Percentiles rank a stretch among this genome's conserved stretches.
phyloP scores from a whole-genome alignment of 2,888 invertebrate species.

The Xestobium rufovillosum region DNA sequence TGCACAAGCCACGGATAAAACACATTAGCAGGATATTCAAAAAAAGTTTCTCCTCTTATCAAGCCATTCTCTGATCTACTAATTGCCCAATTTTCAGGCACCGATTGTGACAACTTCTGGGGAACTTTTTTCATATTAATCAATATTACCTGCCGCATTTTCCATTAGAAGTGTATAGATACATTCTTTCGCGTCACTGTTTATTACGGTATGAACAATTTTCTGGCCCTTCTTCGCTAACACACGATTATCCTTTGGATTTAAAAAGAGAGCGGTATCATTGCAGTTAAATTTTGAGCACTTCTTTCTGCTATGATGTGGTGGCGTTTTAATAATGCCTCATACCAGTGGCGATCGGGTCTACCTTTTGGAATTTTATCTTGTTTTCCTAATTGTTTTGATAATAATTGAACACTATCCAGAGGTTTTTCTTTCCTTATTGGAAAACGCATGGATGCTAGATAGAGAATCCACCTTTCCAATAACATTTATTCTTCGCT shows the following conservation, averaged over 20 bases:
- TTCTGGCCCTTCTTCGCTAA: slow-evolving; percentile 3
- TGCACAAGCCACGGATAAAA: slow-evolving; percentile 3
- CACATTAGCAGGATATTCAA: too few relatives aligned
- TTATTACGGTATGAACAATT: too few relatives aligned
- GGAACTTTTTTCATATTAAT: background rate
- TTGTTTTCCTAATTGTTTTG: background rate
- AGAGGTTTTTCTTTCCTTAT: background rate
- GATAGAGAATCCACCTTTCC: slow-evolving; percentile 1
- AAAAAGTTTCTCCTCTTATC: slow-evolving; percentile 2
- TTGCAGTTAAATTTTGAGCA: slow-evolving; percentile 6
- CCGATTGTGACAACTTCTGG: background rate
- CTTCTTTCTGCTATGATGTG: background rate
- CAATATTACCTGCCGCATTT: slow-evolving; percentile 1
- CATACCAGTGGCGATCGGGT: slow-evolving; percentile 4
- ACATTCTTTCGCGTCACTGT: too few relatives aligned
- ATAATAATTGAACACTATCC: background rate
- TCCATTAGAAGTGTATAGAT: background rate
- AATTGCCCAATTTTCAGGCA: background rate
- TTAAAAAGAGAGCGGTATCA: slow-evolving; percentile 1
- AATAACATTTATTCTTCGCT: slow-evolving; percentile 2
- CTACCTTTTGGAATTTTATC: slow-evolving; percentile 3
- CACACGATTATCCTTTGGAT: background rate
- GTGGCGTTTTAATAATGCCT: slow-evolving; percentile 3
- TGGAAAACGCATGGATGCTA: background rate
- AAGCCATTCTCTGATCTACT: background rate